These are phyloP conservation scores for Drosophila grimshawi DNA, from an alignment of 1,140 invertebrate genomes.

Conservation along the genomic window DNA sequence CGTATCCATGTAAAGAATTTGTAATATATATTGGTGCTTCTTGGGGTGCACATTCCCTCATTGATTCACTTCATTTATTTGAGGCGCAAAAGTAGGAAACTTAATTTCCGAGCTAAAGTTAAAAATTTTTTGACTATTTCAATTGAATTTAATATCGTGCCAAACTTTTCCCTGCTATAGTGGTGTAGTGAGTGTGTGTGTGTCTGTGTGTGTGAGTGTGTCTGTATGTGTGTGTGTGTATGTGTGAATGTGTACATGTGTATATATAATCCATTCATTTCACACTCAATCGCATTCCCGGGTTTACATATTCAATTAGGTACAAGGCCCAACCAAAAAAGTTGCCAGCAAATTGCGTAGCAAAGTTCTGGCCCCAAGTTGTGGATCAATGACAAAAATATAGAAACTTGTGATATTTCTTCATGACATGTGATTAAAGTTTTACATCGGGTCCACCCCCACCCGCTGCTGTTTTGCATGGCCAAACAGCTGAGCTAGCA, in stretches of 20 bases:
- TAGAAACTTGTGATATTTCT: constrained; percentile 67
- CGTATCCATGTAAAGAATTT: neutral
- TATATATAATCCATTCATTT: constrained; percentile 53
- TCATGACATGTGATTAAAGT: constrained; percentile 80
- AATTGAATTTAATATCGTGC: constrained; percentile 40
- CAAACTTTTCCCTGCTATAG: constrained; percentile 13
- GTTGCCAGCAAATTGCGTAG: constrained; percentile 41
- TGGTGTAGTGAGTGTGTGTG: neutral
- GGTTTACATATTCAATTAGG: constrained; percentile 79
- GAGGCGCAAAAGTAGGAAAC: constrained; percentile 62
- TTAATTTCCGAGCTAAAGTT: constrained; percentile 47
- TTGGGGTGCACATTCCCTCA: constrained; percentile 12
- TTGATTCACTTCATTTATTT: constrained; percentile 66
- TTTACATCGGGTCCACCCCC: constrained; percentile 39
- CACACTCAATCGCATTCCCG: constrained; percentile 73
- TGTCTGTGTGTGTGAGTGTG: constrained; percentile 6
- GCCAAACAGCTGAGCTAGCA: constrained; percentile 36
- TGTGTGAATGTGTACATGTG: neutral
- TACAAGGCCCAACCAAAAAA: constrained; percentile 31
- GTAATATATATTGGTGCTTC: constrained; percentile 21
- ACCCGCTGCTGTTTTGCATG: constrained; percentile 3
- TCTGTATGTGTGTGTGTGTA: constrained; percentile 3
- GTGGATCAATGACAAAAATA: constrained; percentile 71
- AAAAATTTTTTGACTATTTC: constrained; percentile 40
- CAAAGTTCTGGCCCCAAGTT: constrained; percentile 48